These are phyloP conservation scores for Rallus crepitans DNA, from an alignment of 2,797 vertebrate species.

Conservation along the genomic window DNA sequence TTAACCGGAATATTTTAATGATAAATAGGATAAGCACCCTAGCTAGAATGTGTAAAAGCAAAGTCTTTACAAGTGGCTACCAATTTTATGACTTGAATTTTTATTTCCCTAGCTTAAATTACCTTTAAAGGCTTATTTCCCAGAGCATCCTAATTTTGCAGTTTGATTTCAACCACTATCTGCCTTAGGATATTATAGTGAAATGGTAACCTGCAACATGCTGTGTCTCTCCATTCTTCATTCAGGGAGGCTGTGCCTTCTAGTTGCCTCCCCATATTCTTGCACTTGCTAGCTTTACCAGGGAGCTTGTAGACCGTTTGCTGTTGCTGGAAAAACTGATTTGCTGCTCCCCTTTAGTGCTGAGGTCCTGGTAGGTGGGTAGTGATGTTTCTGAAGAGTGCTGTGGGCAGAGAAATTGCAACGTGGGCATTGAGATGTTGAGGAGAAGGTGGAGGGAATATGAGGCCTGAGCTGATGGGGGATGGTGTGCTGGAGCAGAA, in stretches of 20 bases:
- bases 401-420: background rate
- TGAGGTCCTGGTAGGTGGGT: background rate
- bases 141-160: background rate
- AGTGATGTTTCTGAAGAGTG: background rate
- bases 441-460: background rate
- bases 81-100: background rate
- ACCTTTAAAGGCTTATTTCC: background rate
- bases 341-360: background rate
- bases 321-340: background rate
- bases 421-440: accelerated
- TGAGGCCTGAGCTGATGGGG: background rate
- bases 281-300: accelerated
- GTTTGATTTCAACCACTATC: background rate
- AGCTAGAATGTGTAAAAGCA: background rate
- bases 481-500: background rate
- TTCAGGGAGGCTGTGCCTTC: background rate
- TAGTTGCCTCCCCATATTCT: accelerated
- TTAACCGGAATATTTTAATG: background rate
- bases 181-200: background rate
- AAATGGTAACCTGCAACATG: background rate
- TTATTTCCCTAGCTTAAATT: background rate
- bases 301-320: background rate
- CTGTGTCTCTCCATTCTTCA: background rate
- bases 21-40: background rate
- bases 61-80: background rate